Evolutionary conservation across 2,888 invertebrate genomes (phyloP).

Genomic region (Mimachlamys varia): DNA sequence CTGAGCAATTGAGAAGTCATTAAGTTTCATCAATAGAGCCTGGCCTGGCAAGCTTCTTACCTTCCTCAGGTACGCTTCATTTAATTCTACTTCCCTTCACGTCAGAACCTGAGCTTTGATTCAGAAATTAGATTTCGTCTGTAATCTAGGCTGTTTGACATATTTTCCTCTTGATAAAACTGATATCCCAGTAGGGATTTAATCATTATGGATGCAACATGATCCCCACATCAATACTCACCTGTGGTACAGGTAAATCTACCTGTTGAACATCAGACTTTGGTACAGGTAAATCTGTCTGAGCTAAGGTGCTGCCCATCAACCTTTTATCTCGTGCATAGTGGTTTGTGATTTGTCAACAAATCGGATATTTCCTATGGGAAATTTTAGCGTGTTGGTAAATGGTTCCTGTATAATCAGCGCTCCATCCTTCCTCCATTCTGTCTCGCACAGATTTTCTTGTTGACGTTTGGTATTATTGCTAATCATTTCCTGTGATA

Average conservation of each 20-base stretch:
- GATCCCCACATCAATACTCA: neutral
- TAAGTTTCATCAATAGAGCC: neutral
- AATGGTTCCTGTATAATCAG: neutral
- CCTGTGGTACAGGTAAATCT: neutral
- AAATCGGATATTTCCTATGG: neutral
- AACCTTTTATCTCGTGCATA: neutral
- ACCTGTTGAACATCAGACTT: neutral
- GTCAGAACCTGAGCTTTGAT: neutral
- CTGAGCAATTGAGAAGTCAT: conserved; percentile 33
- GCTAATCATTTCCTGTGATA: conserved; percentile 12
- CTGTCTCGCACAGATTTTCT: neutral
- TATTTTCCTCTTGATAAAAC: neutral
- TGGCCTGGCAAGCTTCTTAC: neutral
- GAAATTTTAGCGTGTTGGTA: conserved; percentile 2
- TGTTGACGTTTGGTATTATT: conserved; percentile 5
- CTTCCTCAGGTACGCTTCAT: conserved; percentile 19
- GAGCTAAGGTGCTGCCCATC: neutral
- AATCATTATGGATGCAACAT: neutral
- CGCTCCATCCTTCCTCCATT: neutral
- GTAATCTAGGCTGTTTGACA: conserved; percentile 2
- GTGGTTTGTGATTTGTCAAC: neutral
- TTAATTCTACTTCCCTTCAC: neutral
- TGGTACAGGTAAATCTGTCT: neutral
- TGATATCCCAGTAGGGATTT: neutral
- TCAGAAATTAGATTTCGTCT: neutral